Evolutionary conservation across 2,888 invertebrate species (phyloP).

Genomic region (Microctonus hyperodae): DNA sequence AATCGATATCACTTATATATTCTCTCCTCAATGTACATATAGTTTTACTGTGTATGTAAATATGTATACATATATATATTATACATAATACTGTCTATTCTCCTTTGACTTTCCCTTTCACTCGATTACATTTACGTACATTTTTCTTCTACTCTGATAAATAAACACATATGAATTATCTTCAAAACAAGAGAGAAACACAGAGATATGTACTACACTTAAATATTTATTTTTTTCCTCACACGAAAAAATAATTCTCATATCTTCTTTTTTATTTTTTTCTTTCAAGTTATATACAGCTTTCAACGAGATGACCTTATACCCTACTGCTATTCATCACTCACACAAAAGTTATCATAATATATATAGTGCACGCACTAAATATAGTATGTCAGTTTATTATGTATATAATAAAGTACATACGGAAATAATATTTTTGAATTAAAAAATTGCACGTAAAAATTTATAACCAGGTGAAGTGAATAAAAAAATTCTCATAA

Average conservation of each 20-base stretch:
- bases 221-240: background rate
- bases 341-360: background rate
- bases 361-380: background rate
- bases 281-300: background rate
- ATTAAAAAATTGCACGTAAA: no score
- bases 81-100: background rate
- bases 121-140: conserved; percentile 18
- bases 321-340: background rate
- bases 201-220: background rate
- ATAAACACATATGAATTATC: background rate
- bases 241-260: background rate
- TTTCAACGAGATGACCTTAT: background rate
- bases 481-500: no score
- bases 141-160: background rate
- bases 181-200: background rate
- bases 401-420: background rate
- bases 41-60: no score
- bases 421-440: no score
- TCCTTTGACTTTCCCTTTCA: background rate
- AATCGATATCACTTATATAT: background rate
- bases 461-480: background rate
- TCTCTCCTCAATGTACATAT: no score
- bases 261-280: background rate
- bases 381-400: background rate
- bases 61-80: no score